A percentile compares a stretch with the other conserved stretches of the same genome.
Evolutionary conservation across 1,140 invertebrate species (phyloP).

Genomic region (Zaprionus tsacasi): DNA sequence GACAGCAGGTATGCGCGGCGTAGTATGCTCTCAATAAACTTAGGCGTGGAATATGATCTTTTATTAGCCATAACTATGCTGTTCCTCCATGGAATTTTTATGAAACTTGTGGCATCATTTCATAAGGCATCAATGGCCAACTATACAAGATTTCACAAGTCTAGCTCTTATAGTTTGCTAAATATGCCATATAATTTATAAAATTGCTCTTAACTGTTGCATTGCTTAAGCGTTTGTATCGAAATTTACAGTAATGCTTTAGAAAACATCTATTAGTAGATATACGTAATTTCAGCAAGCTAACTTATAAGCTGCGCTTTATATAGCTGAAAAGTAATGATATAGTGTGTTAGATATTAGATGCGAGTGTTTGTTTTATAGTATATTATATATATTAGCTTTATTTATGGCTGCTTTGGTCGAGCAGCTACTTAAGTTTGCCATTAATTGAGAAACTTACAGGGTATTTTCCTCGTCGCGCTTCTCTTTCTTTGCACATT

Average conservation of each 20-base stretch:
- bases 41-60: not conserved
- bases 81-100: too few relatives aligned
- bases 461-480: conserved; percentile 19
- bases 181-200: too few relatives aligned
- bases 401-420: too few relatives aligned
- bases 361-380: too few relatives aligned
- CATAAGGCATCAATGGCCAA: not conserved
- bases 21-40: not conserved
- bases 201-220: too few relatives aligned
- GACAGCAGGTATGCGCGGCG: not conserved
- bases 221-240: not conserved
- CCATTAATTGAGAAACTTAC: too few relatives aligned
- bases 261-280: too few relatives aligned
- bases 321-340: too few relatives aligned
- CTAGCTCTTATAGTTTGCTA: not conserved
- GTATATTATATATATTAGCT: too few relatives aligned
- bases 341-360: too few relatives aligned
- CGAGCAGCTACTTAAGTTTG: too few relatives aligned
- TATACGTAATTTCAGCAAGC: not conserved
- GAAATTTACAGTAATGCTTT: not conserved
- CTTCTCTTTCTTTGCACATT: not conserved
- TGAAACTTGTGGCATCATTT: not conserved
- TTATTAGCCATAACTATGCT: too few relatives aligned
- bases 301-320: not conserved
- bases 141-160: not conserved